Conservation (phyloP, 1,140 invertebrate species). For the Vollenhovia emeryi region DNA sequence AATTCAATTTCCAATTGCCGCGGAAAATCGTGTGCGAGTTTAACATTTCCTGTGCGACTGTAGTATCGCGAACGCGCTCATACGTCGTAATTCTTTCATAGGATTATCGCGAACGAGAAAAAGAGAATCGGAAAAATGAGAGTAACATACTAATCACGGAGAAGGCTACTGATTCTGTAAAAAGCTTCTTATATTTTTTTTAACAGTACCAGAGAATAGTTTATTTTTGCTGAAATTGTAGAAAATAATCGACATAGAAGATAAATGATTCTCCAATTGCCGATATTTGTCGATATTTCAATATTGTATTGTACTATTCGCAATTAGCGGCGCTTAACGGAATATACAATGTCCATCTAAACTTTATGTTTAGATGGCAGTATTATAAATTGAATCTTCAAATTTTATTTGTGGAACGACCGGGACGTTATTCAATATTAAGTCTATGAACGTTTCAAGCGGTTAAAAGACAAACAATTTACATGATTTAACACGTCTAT, state of each 20-base stretch:
- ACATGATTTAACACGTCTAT: neutral
- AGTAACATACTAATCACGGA: neutral
- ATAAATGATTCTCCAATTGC: neutral
- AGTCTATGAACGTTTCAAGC: neutral
- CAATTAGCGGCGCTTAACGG: too few species aligned
- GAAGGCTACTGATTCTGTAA: neutral
- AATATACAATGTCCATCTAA: too few species aligned
- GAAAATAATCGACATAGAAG: too few species aligned
- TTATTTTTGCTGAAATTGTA: neutral
- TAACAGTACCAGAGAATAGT: neutral
- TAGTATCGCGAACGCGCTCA: neutral
- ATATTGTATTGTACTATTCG: neutral
- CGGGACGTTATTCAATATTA: neutral
- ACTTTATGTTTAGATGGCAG: neutral
- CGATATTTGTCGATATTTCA: neutral
- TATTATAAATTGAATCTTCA: neutral
- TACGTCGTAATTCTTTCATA: neutral
- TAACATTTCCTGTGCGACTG: constrained; percentile 18
- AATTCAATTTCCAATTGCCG: constrained; percentile 48
- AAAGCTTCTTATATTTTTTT: neutral
- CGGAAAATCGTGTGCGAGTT: neutral
- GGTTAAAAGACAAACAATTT: neutral
- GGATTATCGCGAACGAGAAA: neutral
- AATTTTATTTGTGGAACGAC: neutral
- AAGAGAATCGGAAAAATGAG: neutral